phyloP scores from a whole-genome alignment of 2,797 vertebrate species.

The Sebastes flavidus region DNA sequence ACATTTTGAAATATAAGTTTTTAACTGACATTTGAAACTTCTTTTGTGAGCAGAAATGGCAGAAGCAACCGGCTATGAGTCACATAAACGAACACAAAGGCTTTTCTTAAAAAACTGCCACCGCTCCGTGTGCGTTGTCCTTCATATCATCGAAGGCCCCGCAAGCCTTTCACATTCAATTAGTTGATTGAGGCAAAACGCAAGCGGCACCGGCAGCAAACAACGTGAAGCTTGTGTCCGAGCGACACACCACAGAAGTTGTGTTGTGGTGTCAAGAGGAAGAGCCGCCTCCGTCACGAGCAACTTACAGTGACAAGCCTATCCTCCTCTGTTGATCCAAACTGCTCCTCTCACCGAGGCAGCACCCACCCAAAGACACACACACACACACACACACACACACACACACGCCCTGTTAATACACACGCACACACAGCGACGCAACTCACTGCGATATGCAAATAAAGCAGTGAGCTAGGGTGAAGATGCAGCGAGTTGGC shows the following conservation, averaged over 20 bases:
- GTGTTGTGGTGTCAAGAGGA: constrained; percentile 74
- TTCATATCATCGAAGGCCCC: constrained; percentile 76
- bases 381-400: not conserved
- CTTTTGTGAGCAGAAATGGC: not conserved
- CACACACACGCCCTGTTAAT: constrained; percentile 2
- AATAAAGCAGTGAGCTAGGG: constrained; percentile 45
- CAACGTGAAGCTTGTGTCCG: constrained; percentile 75
- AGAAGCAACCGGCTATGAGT: not conserved
- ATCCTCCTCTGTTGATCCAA: constrained; percentile 66
- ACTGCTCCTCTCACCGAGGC: constrained; percentile 51
- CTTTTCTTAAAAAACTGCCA: constrained; percentile 62
- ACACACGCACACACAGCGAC: constrained; percentile 14
- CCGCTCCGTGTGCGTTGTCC: constrained; percentile 71
- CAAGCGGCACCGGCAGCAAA: constrained; percentile 81
- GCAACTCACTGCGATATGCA: constrained; percentile 46
- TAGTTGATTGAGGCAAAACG: constrained; percentile 85
- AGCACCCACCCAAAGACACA: constrained; percentile 22
- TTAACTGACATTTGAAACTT: not conserved
- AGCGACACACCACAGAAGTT: constrained; percentile 79
- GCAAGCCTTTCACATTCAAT: constrained; percentile 83
- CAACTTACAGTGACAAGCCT: constrained; percentile 78
- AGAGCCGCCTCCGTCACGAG: constrained; percentile 67
- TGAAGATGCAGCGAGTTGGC: constrained; percentile 51
- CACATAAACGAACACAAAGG: constrained; percentile 63
- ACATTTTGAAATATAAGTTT: not conserved